Evolutionary conservation across 2,888 invertebrate genomes (phyloP), one percentile per base, ranked within the genome.

Genomic region (Shargacucullia verbasci): DNA sequence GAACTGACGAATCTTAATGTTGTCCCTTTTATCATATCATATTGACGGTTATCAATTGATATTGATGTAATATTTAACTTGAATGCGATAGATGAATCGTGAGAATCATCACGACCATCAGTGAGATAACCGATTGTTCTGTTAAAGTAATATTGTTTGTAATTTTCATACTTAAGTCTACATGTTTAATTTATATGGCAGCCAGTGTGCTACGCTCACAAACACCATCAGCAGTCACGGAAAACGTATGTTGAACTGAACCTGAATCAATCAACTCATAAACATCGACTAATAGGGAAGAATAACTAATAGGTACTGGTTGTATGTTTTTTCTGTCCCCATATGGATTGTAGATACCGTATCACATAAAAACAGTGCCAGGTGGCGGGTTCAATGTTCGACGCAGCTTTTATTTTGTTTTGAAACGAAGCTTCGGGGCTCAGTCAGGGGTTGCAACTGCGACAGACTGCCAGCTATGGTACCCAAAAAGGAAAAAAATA

Each of bases 361-460:
- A 79, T 81, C 68, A 75, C 57, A 84, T 77, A 83, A 85, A 84
- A 83, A 84, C 81, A 80, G 61, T 67, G 86, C 92, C 92, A 92
- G 92, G 90, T 92, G 92, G 80, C 50, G 78, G 74, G 91, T 91
- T 92, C 91, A 91, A 84, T 83, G 89, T 74, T 85, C 90, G 82
- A 74, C 65, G 79, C 73, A 79, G 81, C 81, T 89, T 89, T 89
- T 86, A 83, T 89, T 90, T 89, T 88, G 83, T 87, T 89, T 87
- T 82, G 81, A 82, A 85, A 73, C 78, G 80, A 80, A 83, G 81
- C 81, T 81, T 77, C 76, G 81, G 76, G 74, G 74, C 78, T 73
- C 75, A 61, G 52, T 37, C 71, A 79, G 83, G 87, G 84, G 82
- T 84, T 73, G 80, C 81, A 76, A 69, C 70, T 72, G 65, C 62